Conservation (phyloP, 2,888 invertebrate species). For the Lycia hirtaria region DNA sequence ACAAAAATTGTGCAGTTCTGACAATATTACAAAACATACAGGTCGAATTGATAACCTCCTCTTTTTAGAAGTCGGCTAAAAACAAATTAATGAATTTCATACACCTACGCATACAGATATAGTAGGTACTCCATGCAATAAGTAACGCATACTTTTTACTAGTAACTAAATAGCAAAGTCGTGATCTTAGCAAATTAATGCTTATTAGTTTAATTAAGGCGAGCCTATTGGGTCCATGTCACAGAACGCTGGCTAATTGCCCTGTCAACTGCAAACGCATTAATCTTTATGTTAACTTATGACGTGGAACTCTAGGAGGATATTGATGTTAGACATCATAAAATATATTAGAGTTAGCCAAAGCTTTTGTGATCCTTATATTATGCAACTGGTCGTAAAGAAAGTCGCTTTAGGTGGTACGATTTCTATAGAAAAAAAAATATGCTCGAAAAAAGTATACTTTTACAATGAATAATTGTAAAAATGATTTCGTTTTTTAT, state of each 20-base stretch:
- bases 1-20: too few relatives aligned
- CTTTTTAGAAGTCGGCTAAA: neutral
- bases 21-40: too few relatives aligned
- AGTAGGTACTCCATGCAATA: neutral
- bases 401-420: too few relatives aligned
- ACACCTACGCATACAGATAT: neutral
- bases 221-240: slow-evolving; percentile 24
- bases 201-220: slow-evolving; percentile 38
- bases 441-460: too few relatives aligned
- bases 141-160: neutral
- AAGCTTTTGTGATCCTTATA: too few relatives aligned
- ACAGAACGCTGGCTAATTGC: slow-evolving; percentile 29
- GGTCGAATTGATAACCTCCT: too few relatives aligned
- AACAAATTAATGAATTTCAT: neutral
- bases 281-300: slow-evolving; percentile 28
- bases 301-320: slow-evolving; percentile 15
- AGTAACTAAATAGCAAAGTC: slow-evolving; percentile 34
- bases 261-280: slow-evolving; percentile 29
- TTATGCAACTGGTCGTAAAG: too few relatives aligned
- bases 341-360: too few relatives aligned
- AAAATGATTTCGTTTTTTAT: too few relatives aligned
- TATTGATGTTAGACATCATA: neutral
- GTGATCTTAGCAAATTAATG: slow-evolving; percentile 33
- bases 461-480: too few relatives aligned
- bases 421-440: too few relatives aligned